phyloP scores from a whole-genome alignment of 2,797 vertebrate species.

The Miichthys miiuy region DNA sequence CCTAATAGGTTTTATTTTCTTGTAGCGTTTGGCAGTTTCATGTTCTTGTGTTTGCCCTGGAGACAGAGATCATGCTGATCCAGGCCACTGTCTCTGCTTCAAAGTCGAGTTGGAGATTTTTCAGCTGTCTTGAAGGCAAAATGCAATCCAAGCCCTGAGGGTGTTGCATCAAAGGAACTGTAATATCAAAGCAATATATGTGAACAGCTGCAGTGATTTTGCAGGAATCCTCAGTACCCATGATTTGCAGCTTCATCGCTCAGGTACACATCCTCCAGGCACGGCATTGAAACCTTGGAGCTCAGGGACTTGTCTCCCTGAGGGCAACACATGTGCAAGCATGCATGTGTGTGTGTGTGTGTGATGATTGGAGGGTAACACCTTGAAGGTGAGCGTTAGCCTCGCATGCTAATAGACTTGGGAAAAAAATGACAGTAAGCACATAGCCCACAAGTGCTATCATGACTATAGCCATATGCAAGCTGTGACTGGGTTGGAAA shows the following conservation, averaged over 20 bases:
- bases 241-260: constrained; percentile 54
- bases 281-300: constrained; percentile 28
- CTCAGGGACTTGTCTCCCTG: constrained; percentile 11
- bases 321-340: constrained; percentile 16
- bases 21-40: constrained; percentile 40
- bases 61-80: constrained; percentile 53
- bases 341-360: constrained; percentile 19
- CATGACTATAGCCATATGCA: neutral
- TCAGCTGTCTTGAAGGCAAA: constrained; percentile 62
- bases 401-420: neutral
- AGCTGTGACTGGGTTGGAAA: neutral
- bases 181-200: constrained; percentile 70
- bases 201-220: constrained; percentile 65
- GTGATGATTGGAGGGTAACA: constrained; percentile 11
- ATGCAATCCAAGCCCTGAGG: constrained; percentile 66
- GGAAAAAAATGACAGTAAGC: neutral
- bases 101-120: constrained; percentile 61
- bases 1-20: constrained; percentile 42
- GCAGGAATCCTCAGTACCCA: constrained; percentile 41
- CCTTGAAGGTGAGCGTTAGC: constrained; percentile 36
- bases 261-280: constrained; percentile 54
- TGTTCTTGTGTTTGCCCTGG: constrained; percentile 52
- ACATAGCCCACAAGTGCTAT: neutral
- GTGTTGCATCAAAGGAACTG: constrained; percentile 65
- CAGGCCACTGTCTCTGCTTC: constrained; percentile 52